phyloP scores from a whole-genome alignment of 2,797 vertebrate species.

The Argyrosomus regius region DNA sequence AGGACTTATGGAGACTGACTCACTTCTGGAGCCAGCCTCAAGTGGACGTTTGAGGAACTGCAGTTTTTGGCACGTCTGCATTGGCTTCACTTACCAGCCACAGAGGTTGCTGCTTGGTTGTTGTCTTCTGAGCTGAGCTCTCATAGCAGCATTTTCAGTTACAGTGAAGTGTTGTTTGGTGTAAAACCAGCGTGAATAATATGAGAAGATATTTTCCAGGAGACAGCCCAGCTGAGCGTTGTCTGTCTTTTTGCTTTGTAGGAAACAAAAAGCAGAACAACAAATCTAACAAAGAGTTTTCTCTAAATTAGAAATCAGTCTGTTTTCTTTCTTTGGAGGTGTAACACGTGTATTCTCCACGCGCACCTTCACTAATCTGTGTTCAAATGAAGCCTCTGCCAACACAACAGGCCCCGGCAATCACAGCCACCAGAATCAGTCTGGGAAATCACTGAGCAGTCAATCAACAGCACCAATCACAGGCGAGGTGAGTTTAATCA shows the following conservation, averaged over 20 bases:
- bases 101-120: no score
- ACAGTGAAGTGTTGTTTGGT: no score
- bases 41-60: no score
- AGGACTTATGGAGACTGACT: no score
- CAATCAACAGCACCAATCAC: slow-evolving; percentile 63
- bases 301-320: not conserved
- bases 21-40: no score
- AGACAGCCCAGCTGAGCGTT: not conserved
- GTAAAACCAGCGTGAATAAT: no score
- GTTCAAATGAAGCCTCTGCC: slow-evolving; percentile 41
- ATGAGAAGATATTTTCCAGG: no score
- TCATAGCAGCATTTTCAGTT: no score
- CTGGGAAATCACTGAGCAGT: slow-evolving; percentile 65
- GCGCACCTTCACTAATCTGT: slow-evolving; percentile 40
- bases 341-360: slow-evolving; percentile 15
- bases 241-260: not conserved
- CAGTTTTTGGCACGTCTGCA: no score
- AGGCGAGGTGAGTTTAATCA: slow-evolving; percentile 64
- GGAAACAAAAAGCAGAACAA: not conserved
- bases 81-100: no score
- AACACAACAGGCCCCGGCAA: slow-evolving; percentile 40
- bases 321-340: slow-evolving; percentile 43
- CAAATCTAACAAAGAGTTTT: not conserved
- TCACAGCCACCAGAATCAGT: slow-evolving; percentile 52
- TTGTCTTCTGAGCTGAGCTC: no score